These are phyloP conservation scores for Dermatemys mawii DNA, from an alignment of 2,113 vertebrate species.

Conservation along the genomic window DNA sequence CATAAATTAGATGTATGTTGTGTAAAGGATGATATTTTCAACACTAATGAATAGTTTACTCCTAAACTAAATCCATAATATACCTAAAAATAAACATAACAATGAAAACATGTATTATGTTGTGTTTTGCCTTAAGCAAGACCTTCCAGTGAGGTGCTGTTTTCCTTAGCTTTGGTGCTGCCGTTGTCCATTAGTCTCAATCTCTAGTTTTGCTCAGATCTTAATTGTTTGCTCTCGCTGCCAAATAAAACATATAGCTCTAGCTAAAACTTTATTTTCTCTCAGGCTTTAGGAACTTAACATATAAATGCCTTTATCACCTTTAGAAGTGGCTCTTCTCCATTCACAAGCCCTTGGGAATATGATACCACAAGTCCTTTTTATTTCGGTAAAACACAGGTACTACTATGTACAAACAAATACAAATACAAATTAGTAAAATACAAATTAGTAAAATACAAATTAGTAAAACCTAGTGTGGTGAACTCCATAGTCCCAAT, in stretches of 20 bases:
- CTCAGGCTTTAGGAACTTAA: background rate
- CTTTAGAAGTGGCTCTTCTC: background rate
- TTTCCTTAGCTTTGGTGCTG: background rate
- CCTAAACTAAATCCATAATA: background rate
- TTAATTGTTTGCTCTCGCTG: background rate
- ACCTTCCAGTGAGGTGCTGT: background rate
- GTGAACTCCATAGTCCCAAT: background rate
- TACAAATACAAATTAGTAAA: background rate
- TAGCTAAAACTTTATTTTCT: background rate
- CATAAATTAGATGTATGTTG: background rate
- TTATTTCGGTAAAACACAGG: background rate
- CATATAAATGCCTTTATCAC: background rate
- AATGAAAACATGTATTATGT: background rate
- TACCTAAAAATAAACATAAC: background rate
- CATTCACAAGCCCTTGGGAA: background rate
- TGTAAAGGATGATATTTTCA: background rate
- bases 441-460: background rate
- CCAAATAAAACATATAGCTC: background rate
- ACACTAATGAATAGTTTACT: background rate
- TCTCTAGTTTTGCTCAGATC: background rate
- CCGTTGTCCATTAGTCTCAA: background rate
- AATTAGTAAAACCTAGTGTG: background rate
- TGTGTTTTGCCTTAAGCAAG: background rate
- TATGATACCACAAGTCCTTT: background rate
- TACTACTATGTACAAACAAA: background rate